Base-by-base conservation (phyloP, 1,140 invertebrate species). In the Heterodera schachtii region DNA sequence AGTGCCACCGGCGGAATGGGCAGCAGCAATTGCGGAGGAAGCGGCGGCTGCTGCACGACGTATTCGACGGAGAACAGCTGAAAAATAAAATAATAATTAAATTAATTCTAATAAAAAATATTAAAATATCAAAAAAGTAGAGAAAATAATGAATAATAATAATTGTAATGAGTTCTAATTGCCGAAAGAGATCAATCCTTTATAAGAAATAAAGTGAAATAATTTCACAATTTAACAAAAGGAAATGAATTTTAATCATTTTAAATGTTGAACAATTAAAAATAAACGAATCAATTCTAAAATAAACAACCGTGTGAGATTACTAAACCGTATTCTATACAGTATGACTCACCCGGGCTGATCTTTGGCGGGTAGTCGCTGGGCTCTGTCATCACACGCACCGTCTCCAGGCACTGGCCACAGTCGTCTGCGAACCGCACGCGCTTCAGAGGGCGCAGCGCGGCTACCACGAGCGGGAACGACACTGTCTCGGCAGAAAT, bases 371-470 rank as follows among this genome's bases (percentile, higher is more conserved):
- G 95, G 73, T 94, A 93, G 87, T 96, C 94, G 21, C 95, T 95
- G 0, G 95, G 94, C 87, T 97, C 96, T 0, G 94, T 94, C 94
- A 97, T 95, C 41, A 96, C 93, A 80, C 91, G 90, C 75, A 94
- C 92, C 85, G 95, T 94, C 52, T 94, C 94, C 19, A 98, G 91
- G 1, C 94, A 93, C 60, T 94, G 92, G 1, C 96, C 96, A 87
- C 93, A 93, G 87, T 95, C 95, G 88, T 98, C 96, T 0, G 96
- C 96, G 90, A 98, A 98, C 1, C 96, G 94, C 1, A 98, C 96
- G 82, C 92, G 93, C 90, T 97, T 97, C 88, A 95, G 95, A 71
- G 41, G 31, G 1, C 70, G 52, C 41, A 41, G 43, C 19, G 46
- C 64, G 49, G 31, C 31, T 31, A 31, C 31, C 43, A 8, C 21